Conservation (phyloP, 2,113 vertebrate species). For the Dolichallabes microphthalmus region DNA sequence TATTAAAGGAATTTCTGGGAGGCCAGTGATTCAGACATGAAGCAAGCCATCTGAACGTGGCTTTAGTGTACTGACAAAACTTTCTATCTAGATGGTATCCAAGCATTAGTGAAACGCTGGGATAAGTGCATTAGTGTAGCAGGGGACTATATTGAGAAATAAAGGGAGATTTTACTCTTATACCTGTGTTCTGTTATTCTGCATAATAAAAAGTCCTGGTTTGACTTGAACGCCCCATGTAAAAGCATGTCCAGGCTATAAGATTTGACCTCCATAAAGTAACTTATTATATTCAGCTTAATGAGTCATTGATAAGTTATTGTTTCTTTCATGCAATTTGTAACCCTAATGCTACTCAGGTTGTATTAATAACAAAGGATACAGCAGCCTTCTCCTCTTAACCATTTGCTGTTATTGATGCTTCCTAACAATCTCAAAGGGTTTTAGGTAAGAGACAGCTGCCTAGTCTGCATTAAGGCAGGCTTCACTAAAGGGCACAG, state of each 20-base stretch:
- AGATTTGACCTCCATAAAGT: too few species aligned
- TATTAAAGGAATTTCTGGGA: too few species aligned
- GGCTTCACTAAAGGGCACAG: not conserved
- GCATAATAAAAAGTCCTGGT: too few species aligned
- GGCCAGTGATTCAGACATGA: too few species aligned
- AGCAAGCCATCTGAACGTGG: too few species aligned
- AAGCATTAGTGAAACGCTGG: too few species aligned
- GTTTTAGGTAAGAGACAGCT: constrained; percentile 7
- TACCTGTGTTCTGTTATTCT: too few species aligned
- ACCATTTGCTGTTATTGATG: constrained; percentile 6
- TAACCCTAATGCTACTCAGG: not conserved
- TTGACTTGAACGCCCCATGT: not conserved
- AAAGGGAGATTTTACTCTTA: too few species aligned
- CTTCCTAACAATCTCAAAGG: not conserved
- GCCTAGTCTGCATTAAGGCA: not conserved
- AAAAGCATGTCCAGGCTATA: not conserved
- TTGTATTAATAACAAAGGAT: not conserved
- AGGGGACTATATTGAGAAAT: too few species aligned
- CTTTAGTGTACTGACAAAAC: too few species aligned
- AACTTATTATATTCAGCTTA: not conserved
- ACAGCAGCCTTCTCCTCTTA: not conserved
- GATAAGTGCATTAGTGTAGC: too few species aligned
- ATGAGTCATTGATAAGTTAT: not conserved
- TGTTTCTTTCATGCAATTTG: not conserved
- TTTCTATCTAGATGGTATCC: too few species aligned